A percentile compares a stretch with the other conserved stretches of the same genome.
Evolutionary conservation across 2,797 vertebrate species (phyloP).

Genomic region (Molossus alvarezi): DNA sequence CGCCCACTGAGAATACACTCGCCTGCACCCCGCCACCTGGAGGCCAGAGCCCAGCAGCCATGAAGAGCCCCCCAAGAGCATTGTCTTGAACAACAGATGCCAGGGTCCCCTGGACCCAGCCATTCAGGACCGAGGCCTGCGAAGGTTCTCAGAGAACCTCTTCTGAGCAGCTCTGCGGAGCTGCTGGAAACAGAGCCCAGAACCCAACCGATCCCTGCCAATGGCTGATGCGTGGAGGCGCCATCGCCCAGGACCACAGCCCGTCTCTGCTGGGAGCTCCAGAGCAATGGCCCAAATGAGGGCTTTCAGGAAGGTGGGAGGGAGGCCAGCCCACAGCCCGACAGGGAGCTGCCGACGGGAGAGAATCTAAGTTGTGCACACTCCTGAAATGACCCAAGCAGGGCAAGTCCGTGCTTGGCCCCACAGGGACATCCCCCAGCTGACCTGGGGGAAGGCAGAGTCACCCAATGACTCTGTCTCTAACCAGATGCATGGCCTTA

Average conservation of each 20-base stretch:
- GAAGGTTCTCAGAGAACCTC: not conserved
- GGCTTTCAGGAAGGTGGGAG: not conserved
- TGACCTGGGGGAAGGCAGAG: not conserved
- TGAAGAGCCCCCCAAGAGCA: not conserved
- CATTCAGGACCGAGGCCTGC: not conserved
- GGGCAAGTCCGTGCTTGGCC: fast-evolving
- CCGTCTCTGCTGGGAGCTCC: not conserved
- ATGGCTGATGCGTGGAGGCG: fast-evolving
- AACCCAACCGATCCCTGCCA: not conserved
- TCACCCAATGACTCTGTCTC: not conserved
- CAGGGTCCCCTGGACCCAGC: not conserved
- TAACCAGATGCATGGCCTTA: not conserved
- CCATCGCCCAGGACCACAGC: no score
- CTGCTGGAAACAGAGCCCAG: not conserved
- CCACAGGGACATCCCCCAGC: no score
- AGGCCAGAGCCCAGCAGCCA: not conserved
- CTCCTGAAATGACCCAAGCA: not conserved
- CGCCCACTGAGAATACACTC: not conserved
- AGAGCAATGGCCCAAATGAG: not conserved
- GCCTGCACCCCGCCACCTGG: not conserved
- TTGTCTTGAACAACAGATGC: fast-evolving
- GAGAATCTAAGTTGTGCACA: not conserved
- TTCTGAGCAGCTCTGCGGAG: not conserved
- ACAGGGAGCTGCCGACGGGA: fast-evolving
- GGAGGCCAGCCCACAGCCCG: not conserved